These are phyloP conservation scores for Rhadina sibilatrix DNA, from an alignment of 2,113 vertebrate genomes.

Conservation along the genomic window DNA sequence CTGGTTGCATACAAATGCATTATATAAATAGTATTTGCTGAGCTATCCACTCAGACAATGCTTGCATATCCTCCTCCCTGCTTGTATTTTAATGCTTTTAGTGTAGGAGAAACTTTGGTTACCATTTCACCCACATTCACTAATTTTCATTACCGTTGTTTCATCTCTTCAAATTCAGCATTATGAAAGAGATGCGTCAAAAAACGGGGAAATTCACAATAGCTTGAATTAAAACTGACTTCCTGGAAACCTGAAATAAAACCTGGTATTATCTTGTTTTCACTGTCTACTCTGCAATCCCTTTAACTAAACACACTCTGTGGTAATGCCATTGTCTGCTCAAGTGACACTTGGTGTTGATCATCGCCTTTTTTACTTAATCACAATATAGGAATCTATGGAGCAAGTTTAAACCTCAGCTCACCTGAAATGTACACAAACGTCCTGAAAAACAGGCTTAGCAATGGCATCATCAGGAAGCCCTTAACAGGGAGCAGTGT, in stretches of 20 bases:
- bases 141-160: background rate
- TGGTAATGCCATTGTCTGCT: background rate
- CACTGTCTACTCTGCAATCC: background rate
- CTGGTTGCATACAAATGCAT: background rate
- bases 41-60: background rate
- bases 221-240: background rate
- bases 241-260: background rate
- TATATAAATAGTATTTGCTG: background rate
- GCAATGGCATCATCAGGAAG: constrained; percentile 33
- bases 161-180: background rate
- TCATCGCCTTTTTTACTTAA: background rate
- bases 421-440: background rate
- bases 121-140: background rate
- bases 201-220: background rate
- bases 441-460: constrained; percentile 33
- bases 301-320: background rate
- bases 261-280: background rate
- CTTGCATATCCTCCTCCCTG: accelerated
- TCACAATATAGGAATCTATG: background rate
- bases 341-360: background rate
- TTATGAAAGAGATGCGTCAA: background rate
- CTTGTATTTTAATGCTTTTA: background rate
- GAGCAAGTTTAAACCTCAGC: constrained; percentile 2
- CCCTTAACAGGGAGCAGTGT: background rate
- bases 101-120: background rate